These are phyloP conservation scores for Meloe dianella DNA, from an alignment of 2,888 invertebrate genomes.

Conservation along the genomic window DNA sequence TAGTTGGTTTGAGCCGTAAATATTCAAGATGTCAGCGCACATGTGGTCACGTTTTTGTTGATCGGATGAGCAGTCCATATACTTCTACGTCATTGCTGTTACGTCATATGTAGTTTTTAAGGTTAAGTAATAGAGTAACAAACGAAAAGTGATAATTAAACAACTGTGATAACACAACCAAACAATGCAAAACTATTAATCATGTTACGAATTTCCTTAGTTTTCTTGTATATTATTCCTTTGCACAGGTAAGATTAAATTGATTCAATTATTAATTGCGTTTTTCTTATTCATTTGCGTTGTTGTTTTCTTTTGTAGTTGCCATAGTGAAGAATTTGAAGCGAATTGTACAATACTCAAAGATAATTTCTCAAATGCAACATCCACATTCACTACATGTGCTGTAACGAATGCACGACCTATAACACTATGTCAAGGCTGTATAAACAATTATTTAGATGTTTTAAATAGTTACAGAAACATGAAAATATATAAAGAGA, in stretches of 20 bases:
- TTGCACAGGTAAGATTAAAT: neutral
- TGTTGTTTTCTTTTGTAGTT: neutral
- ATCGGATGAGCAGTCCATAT: too few species aligned
- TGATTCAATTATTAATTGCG: neutral
- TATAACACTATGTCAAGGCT: constrained; percentile 67
- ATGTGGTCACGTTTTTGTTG: too few species aligned
- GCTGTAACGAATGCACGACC: constrained; percentile 67
- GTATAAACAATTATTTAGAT: constrained; percentile 63
- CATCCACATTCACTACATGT: constrained; percentile 67
- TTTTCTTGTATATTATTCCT: neutral
- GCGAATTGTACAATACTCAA: constrained; percentile 40
- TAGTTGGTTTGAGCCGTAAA: too few species aligned
- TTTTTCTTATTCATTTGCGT: too few species aligned
- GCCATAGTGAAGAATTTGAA: neutral
- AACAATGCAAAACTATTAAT: neutral
- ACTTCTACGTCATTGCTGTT: too few species aligned
- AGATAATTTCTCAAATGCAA: constrained; percentile 62
- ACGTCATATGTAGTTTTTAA: too few species aligned
- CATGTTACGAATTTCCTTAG: neutral
- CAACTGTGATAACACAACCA: neutral
- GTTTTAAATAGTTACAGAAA: constrained; percentile 63
- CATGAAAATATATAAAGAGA: constrained; percentile 58
- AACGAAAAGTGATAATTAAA: neutral
- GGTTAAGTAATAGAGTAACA: neutral
- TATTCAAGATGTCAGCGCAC: too few species aligned